Percentiles rank a stretch among this genome's conserved stretches.
Conservation (phyloP, 2,113 vertebrate species). For the Notarius lentiginosus region DNA sequence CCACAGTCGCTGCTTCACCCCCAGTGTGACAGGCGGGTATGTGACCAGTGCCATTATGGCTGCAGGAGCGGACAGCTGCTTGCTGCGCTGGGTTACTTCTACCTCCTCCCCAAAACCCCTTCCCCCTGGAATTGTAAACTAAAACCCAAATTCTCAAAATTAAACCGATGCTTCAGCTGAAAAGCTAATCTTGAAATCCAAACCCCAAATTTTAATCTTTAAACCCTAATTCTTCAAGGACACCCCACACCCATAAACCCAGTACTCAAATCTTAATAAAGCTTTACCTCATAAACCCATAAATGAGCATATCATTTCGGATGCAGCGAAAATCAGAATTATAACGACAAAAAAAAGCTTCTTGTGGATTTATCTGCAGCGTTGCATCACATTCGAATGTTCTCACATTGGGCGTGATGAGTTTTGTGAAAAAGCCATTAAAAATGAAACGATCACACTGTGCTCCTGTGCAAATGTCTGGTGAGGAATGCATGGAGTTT, state of each 20-base stretch:
- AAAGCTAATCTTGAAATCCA: not conserved
- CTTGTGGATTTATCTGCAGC: not conserved
- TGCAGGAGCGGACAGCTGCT: no score
- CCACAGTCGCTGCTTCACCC: no score
- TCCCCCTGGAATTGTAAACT: not conserved
- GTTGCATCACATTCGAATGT: not conserved
- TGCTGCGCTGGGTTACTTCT: no score
- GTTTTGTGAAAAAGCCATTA: not conserved
- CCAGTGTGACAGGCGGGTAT: no score
- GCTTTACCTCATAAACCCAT: not conserved
- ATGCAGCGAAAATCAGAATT: slow-evolving; percentile 10
- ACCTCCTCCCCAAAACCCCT: no score
- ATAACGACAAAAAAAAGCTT: not conserved
- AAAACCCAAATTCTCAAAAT: not conserved
- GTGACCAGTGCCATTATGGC: no score
- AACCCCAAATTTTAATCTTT: not conserved
- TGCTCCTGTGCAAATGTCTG: not conserved
- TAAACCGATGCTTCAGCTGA: not conserved
- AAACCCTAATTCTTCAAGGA: not conserved
- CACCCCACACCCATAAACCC: not conserved
- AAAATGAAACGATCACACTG: slow-evolving; percentile 19
- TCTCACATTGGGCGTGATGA: not conserved
- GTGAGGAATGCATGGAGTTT: slow-evolving; percentile 6
- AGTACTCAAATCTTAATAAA: not conserved
- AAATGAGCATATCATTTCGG: not conserved